Conservation (phyloP, 1,140 invertebrate species). For the Ctenoplectra terminalis region DNA sequence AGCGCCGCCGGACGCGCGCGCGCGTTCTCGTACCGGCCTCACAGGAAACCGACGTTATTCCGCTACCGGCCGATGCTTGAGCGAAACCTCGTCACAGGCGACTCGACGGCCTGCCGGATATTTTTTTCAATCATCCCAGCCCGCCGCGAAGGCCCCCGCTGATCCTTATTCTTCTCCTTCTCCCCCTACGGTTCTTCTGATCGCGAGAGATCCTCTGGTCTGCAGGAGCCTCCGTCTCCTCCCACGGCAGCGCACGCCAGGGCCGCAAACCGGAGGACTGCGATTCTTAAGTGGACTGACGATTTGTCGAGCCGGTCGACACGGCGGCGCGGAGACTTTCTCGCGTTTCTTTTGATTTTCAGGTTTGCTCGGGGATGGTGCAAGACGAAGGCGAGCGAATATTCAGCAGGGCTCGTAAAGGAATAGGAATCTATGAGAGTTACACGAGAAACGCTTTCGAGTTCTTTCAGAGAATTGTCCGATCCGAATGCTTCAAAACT, state of each 20-base stretch:
- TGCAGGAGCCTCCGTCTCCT: neutral
- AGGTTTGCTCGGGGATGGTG: neutral
- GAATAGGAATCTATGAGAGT: too few species aligned
- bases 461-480: too few species aligned
- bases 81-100: conserved; percentile 58
- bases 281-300: conserved; percentile 43
- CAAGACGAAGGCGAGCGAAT: neutral
- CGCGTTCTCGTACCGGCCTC: neutral
- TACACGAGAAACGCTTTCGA: too few species aligned
- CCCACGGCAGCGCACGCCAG: conserved; percentile 6
- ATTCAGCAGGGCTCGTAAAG: neutral
- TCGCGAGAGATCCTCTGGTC: conserved; percentile 21
- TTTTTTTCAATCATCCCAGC: conserved; percentile 79
- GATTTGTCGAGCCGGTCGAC: conserved; percentile 25
- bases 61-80: conserved; percentile 18
- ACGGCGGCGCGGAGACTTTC: neutral
- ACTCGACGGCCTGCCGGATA: conserved; percentile 65
- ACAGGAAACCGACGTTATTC: conserved; percentile 67
- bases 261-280: conserved; percentile 19
- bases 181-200: neutral
- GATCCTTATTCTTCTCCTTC: conserved; percentile 30
- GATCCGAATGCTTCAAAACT: too few species aligned
- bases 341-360: conserved; percentile 9
- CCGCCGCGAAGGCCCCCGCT: conserved; percentile 50
- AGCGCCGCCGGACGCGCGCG: conserved; percentile 76